Conservation (phyloP, 1,140 invertebrate species). For the Drosophila arizonae region DNA sequence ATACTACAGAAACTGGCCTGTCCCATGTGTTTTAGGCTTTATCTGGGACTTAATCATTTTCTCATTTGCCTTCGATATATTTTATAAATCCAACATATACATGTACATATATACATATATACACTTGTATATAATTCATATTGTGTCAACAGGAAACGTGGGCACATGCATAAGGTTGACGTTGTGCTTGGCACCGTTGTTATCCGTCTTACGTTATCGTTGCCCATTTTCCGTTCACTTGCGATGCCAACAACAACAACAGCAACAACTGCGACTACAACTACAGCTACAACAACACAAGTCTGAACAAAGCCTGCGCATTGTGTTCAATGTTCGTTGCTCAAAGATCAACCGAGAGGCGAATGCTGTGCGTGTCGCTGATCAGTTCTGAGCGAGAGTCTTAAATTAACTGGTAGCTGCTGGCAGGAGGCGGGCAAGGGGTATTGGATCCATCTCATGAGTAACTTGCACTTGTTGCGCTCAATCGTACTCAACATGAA, state of each 20-base stretch:
- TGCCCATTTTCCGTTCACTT: conserved; percentile 57
- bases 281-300: conserved; percentile 3
- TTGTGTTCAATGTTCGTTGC: conserved; percentile 48
- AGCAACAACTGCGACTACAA: not conserved
- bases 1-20: not conserved
- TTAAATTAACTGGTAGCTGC: not conserved
- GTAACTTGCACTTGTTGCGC: conserved; percentile 16
- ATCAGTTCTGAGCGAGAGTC: not conserved
- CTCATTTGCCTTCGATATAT: conserved; percentile 42
- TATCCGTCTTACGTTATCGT: conserved; percentile 59
- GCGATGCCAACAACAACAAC: not conserved
- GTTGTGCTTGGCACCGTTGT: conserved; percentile 52
- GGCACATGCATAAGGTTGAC: conserved; percentile 64
- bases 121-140: conserved; percentile 2
- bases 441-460: not conserved
- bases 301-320: conserved; percentile 59
- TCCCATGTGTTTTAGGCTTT: conserved; percentile 27
- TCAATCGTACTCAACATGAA: conserved; percentile 2
- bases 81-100: conserved; percentile 9
- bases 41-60: conserved; percentile 54
- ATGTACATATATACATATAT: conserved; percentile 1
- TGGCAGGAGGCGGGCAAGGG: not conserved
- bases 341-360: conserved; percentile 54
- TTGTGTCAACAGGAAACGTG: conserved; percentile 71
- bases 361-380: conserved; percentile 1